A percentile compares a stretch with the other conserved stretches of the same genome.
Conservation (phyloP, 2,888 invertebrate genomes). For the Aporophyla nigra region DNA sequence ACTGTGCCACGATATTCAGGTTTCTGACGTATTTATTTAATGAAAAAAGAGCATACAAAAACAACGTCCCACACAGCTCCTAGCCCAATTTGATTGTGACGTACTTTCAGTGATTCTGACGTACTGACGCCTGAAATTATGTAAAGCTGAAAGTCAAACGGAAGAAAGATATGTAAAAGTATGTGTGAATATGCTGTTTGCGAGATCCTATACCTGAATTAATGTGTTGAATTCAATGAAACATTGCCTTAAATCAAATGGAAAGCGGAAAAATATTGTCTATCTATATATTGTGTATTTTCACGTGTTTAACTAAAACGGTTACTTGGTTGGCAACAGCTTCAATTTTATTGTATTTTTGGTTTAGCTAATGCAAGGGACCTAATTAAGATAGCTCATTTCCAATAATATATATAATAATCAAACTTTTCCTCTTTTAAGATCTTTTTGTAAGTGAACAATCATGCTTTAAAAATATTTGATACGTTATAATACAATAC, state of each 20-base stretch:
- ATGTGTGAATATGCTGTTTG: neutral
- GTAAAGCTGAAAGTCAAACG: constrained; percentile 19
- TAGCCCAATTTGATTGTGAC: constrained; percentile 28
- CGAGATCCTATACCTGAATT: neutral
- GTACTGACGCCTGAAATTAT: constrained; percentile 22
- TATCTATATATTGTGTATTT: too few species aligned
- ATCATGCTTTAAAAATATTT: too few species aligned
- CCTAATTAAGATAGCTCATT: neutral
- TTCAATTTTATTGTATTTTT: neutral
- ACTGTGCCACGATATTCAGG: constrained; percentile 9
- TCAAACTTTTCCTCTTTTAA: too few species aligned
- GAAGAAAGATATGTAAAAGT: constrained; percentile 3
- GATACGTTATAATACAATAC: neutral
- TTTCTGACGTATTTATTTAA: constrained; percentile 24
- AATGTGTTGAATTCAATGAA: neutral
- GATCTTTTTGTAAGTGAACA: too few species aligned
- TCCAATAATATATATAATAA: neutral
- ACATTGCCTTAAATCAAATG: neutral
- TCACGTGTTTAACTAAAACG: neutral
- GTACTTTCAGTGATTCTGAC: constrained; percentile 29
- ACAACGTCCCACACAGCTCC: constrained; percentile 33
- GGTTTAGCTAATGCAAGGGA: neutral
- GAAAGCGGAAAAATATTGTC: too few species aligned
- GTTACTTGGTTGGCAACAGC: neutral
- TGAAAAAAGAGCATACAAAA: constrained; percentile 33